Evolutionary conservation across 92 coral and sea anemone genomes (phyloP), one percentile per base, ranked within the genome.

Genomic region (Parazoanthus darwini): DNA sequence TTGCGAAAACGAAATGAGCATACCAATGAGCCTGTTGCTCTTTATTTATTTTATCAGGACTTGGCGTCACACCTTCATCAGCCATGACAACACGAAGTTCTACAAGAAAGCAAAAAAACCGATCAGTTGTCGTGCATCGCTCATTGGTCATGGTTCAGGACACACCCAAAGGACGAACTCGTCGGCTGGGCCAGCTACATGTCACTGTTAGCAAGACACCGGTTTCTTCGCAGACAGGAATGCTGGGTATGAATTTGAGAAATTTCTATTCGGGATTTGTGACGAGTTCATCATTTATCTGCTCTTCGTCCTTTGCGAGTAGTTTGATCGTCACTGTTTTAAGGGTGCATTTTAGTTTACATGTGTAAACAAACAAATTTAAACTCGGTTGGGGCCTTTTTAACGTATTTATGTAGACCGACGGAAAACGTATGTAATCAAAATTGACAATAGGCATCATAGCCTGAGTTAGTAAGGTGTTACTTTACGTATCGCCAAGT

Each of bases 121-220:
- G 87, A 20, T 84, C 87, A 26, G 87, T 84, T 26, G 87, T 84
- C 29, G 37, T 84, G 26, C 87, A 48, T 44, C 87, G 79, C 15
- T 84, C 87, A 16, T 18, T 84, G 44, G 78, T 84, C 16, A 70
- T 84, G 87, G 79, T 84, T 8, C 87, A 84, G 46, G 87, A 84
- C 42, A 84, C 87, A 5, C 87, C 87, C 16, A 84, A 74, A 48
- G 87, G 87, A 29, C 87, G 87, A 29, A 74, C 78, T 46, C 87
- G 87, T 75, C 78, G 66, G 78, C 68, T 84, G 26, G 87, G 87
- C 3, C 78, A 84, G 66, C 48, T 84, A 38, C 87, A 70, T 6
- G 87, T 84, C 78, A 84, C 87, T 67, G 79, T 84, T 2, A 71
- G 79, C 87, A 84, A 75, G 68, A 84, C 87, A 29, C 87, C 87